Conservation (phyloP, 1,140 invertebrate genomes). For the Drosophila azteca region DNA sequence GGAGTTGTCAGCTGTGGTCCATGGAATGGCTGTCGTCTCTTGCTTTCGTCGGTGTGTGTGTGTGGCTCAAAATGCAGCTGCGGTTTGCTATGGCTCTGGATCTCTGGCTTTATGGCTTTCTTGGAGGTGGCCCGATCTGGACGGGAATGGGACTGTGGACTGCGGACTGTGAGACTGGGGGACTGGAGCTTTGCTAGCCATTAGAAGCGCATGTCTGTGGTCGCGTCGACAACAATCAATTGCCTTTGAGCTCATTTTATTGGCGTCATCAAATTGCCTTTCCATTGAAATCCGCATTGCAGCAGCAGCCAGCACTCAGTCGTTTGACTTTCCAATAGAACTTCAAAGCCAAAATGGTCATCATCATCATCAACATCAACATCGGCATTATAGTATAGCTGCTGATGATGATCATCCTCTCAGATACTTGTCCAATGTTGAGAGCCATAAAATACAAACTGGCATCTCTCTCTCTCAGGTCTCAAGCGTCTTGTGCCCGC, state of each 20-base stretch:
- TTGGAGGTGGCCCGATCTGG: conserved; percentile 42
- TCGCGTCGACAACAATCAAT: conserved; percentile 73
- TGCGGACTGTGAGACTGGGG: conserved; percentile 2
- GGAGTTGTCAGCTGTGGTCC: conserved; percentile 71
- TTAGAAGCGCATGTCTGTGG: conserved; percentile 74
- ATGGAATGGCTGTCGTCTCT: conserved; percentile 18
- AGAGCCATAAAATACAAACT: conserved; percentile 68
- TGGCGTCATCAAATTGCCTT: conserved; percentile 75
- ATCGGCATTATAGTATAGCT: background rate
- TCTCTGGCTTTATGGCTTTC: conserved; percentile 29
- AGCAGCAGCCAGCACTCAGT: conserved; percentile 9
- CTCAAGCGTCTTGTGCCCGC: conserved; percentile 55
- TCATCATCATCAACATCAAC: conserved; percentile 37
- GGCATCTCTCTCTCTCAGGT: conserved; percentile 23
- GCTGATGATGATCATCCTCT: conserved; percentile 40
- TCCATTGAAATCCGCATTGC: conserved; percentile 70
- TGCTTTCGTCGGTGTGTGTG: conserved; percentile 6
- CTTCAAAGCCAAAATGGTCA: conserved; percentile 68
- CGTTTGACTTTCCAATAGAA: conserved; percentile 71
- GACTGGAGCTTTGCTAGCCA: conserved; percentile 42
- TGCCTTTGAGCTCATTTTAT: conserved; percentile 79
- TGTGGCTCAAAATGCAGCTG: conserved; percentile 51
- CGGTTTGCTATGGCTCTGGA: conserved; percentile 21
- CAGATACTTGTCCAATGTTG: conserved; percentile 25
- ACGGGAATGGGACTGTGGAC: background rate